Evolutionary conservation across 2,113 vertebrate species (phyloP).

Genomic region (Chinchilla lanigera): DNA sequence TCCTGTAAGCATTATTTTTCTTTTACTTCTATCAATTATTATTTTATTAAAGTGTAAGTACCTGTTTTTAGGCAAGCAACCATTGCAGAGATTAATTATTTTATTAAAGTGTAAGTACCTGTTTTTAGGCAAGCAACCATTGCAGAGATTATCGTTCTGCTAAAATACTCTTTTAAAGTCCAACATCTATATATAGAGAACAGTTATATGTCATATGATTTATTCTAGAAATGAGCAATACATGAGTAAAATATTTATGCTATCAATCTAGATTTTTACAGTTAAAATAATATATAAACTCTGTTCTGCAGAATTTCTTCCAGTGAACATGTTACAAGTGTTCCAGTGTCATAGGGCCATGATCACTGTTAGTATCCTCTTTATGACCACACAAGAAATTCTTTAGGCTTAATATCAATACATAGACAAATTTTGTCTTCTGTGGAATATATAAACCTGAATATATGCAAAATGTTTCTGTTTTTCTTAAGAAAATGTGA

Average conservation of each 20-base stretch:
- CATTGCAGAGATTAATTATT: slow-evolving; percentile 5
- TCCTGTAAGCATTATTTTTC: not conserved
- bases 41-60: not conserved
- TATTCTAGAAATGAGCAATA: not conserved
- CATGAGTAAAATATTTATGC: not conserved
- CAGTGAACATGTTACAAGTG: not conserved
- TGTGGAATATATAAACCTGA: not conserved
- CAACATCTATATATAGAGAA: not conserved
- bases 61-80: not conserved
- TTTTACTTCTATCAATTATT: not conserved
- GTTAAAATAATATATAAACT: not conserved
- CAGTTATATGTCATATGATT: not conserved
- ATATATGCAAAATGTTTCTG: not conserved
- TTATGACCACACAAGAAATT: not conserved
- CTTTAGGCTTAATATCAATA: not conserved
- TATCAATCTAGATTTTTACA: not conserved
- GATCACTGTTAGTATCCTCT: not conserved
- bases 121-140: not conserved
- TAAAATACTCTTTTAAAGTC: not conserved
- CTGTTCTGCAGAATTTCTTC: not conserved
- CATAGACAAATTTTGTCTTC: not conserved
- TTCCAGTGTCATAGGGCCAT: not conserved
- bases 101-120: not conserved
- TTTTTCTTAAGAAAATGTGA: not conserved
- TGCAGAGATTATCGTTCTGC: not conserved